Evolutionary conservation across 2,113 vertebrate species (phyloP).

Genomic region (Hypanus sabinus): DNA sequence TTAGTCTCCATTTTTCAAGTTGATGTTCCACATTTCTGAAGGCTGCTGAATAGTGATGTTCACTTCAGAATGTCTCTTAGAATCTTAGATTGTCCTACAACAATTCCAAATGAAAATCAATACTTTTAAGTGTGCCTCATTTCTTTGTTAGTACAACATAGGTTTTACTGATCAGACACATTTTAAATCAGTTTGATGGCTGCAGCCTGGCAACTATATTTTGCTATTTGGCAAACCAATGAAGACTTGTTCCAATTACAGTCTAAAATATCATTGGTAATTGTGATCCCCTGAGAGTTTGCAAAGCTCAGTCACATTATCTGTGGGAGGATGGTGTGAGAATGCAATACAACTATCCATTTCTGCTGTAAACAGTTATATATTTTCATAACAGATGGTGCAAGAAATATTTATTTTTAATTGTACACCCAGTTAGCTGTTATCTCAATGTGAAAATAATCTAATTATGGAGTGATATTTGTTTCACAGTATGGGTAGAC

Average conservation of each 20-base stretch:
- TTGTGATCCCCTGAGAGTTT: constrained; percentile 8
- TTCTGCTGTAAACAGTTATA: constrained; percentile 5
- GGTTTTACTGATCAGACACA: neutral
- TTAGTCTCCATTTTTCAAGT: neutral
- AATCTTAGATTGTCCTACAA: neutral
- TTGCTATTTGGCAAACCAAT: neutral
- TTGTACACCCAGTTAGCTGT: neutral
- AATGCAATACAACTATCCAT: neutral
- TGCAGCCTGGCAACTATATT: too few relatives aligned
- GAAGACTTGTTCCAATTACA: neutral
- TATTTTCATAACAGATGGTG: constrained; percentile 32
- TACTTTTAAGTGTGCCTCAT: neutral
- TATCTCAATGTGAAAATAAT: neutral
- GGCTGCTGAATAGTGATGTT: neutral
- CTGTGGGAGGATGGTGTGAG: constrained; percentile 26
- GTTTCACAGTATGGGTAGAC: neutral
- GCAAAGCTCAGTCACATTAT: constrained; percentile 6
- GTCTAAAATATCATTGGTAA: neutral
- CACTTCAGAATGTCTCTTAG: neutral
- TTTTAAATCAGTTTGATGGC: neutral
- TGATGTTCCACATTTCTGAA: neutral
- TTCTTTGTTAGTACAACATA: neutral
- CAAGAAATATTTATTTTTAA: neutral
- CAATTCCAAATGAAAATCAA: neutral
- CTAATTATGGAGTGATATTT: neutral